Conservation (phyloP, 1,140 invertebrate genomes). For the Drosophila erecta region DNA sequence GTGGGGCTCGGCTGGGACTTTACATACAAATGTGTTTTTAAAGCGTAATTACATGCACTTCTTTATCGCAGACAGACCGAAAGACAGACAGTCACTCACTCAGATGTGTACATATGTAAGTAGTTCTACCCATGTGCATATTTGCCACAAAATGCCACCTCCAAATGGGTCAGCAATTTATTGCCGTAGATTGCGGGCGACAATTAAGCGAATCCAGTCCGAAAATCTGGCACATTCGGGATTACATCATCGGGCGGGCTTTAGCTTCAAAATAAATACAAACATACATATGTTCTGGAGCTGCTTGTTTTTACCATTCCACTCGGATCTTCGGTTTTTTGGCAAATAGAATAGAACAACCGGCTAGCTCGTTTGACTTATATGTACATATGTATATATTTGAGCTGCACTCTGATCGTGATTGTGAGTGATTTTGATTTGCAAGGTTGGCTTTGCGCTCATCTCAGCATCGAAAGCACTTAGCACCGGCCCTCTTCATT, state of each 20-base stretch:
- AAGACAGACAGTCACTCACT: conserved; percentile 12
- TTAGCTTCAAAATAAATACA: conserved; percentile 25
- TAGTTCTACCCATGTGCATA: conserved; percentile 25
- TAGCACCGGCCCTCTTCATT: conserved; percentile 9
- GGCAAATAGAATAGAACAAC: conserved; percentile 35
- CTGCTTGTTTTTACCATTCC: conserved; percentile 14
- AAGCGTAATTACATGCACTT: conserved; percentile 79
- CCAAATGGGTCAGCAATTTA: conserved; percentile 80
- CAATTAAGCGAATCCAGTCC: conserved; percentile 74
- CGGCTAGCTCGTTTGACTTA: conserved; percentile 9
- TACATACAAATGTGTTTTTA: conserved; percentile 74
- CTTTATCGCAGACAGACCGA: conserved; percentile 50
- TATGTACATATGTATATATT: conserved; percentile 12
- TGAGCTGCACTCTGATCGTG: conserved; percentile 53
- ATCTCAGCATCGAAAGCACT: conserved; percentile 42
- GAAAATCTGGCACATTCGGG: conserved; percentile 70
- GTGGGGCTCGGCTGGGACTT: conserved; percentile 35
- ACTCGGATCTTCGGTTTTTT: conserved; percentile 10
- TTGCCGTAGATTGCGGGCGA: conserved; percentile 65
- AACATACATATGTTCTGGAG: conserved; percentile 53
- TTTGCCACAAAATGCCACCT: conserved; percentile 61
- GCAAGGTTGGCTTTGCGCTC: conserved; percentile 50
- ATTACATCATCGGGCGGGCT: conserved; percentile 69
- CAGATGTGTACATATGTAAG: conserved; percentile 12
- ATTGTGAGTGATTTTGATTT: conserved; percentile 32